phyloP scores from a whole-genome alignment of 2,888 invertebrate genomes.

The Furcula furcula region DNA sequence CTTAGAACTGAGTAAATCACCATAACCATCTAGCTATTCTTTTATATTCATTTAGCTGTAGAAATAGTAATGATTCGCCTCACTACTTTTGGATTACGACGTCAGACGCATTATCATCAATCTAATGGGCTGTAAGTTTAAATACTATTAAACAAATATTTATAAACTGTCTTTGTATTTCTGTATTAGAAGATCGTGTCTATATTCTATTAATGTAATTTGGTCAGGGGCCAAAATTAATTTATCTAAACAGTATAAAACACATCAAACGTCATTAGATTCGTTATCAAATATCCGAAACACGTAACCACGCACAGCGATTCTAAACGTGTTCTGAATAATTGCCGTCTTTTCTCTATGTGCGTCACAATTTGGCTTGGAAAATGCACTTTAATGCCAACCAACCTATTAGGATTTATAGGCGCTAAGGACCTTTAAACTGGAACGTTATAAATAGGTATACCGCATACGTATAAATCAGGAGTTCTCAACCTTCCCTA shows the following conservation, averaged over 20 bases:
- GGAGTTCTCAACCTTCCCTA: no score
- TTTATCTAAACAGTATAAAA: conserved; percentile 4
- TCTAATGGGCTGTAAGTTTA: no score
- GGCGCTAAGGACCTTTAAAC: conserved; percentile 38
- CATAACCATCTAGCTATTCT: neutral
- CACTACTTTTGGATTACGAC: no score
- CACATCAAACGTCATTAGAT: conserved; percentile 13
- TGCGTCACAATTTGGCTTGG: conserved; percentile 60
- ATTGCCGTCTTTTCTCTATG: conserved; percentile 46
- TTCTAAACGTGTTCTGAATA: conserved; percentile 54
- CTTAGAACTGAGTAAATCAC: neutral
- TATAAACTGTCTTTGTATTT: no score
- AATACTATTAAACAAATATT: no score
- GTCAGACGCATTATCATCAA: no score
- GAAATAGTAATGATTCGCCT: no score
- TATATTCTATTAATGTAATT: no score
- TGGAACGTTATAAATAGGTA: conserved; percentile 33
- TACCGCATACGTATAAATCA: no score
- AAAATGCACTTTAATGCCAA: conserved; percentile 58
- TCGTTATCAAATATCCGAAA: conserved; percentile 34
- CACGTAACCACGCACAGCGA: conserved; percentile 43
- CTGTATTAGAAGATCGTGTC: no score
- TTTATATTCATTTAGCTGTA: neutral
- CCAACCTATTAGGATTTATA: conserved; percentile 32
- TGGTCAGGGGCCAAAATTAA: no score